Evolutionary conservation across 2,113 vertebrate species (phyloP).

Genomic region (Sprattus sprattus): DNA sequence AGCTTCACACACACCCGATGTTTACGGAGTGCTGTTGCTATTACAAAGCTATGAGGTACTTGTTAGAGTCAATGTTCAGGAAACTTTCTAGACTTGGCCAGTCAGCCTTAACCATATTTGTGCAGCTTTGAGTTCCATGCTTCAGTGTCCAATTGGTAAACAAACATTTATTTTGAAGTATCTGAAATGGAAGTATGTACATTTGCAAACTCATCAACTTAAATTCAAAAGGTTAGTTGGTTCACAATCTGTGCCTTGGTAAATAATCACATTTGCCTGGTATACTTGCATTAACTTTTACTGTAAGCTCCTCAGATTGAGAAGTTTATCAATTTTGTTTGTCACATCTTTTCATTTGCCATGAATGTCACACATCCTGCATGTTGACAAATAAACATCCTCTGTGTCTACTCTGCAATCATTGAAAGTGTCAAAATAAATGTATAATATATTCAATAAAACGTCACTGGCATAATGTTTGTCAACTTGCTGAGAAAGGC

Average conservation of each 20-base stretch:
- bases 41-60: background rate
- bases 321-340: background rate
- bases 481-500: background rate
- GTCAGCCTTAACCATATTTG: background rate
- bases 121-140: background rate
- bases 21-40: background rate
- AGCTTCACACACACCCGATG: background rate
- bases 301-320: too few relatives aligned
- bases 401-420: too few relatives aligned
- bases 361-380: background rate
- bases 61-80: too few relatives aligned
- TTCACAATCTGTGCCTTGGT: background rate
- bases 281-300: background rate
- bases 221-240: background rate
- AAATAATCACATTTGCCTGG: background rate
- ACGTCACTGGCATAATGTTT: background rate
- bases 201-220: too few relatives aligned
- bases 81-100: background rate
- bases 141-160: background rate
- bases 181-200: too few relatives aligned
- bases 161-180: background rate
- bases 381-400: too few relatives aligned
- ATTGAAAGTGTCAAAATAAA: too few relatives aligned
- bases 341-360: background rate
- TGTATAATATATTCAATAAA: background rate